These are phyloP conservation scores for Caranx melampygus DNA, from an alignment of 2,113 vertebrate genomes.

Conservation along the genomic window DNA sequence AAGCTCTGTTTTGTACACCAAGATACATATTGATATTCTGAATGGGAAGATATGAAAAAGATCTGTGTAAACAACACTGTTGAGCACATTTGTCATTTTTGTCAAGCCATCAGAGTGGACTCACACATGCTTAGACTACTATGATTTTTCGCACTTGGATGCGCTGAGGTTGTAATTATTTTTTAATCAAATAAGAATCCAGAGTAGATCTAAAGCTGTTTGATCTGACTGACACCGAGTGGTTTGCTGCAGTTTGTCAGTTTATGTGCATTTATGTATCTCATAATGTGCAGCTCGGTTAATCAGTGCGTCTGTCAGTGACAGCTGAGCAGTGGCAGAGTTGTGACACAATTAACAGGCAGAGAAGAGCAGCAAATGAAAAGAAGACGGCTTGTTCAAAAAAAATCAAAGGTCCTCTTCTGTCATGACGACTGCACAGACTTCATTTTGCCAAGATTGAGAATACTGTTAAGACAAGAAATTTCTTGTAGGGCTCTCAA, in stretches of 20 bases:
- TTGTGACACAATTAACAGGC: conserved; percentile 13
- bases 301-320: background rate
- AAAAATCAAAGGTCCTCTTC: background rate
- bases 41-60: background rate
- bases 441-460: background rate
- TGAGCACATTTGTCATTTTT: conserved; percentile 42
- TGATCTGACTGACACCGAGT: conserved; percentile 36
- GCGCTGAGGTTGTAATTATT: conserved; percentile 40
- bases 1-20: background rate
- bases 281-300: background rate
- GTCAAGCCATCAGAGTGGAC: conserved; percentile 28
- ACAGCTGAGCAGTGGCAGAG: conserved; percentile 3
- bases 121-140: conserved; percentile 7
- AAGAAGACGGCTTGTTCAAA: background rate
- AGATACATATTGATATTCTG: background rate
- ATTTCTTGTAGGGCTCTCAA: background rate
- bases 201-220: conserved; percentile 42
- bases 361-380: background rate
- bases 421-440: background rate
- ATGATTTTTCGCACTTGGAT: no score
- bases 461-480: background rate
- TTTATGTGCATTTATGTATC: conserved; percentile 26
- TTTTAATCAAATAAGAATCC: conserved; percentile 28
- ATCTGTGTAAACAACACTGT: conserved; percentile 19
- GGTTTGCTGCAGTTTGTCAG: conserved; percentile 31